Evolutionary conservation across 2,113 vertebrate species (phyloP), one percentile per base, ranked within the genome.

Genomic region (Ailurus styani): DNA sequence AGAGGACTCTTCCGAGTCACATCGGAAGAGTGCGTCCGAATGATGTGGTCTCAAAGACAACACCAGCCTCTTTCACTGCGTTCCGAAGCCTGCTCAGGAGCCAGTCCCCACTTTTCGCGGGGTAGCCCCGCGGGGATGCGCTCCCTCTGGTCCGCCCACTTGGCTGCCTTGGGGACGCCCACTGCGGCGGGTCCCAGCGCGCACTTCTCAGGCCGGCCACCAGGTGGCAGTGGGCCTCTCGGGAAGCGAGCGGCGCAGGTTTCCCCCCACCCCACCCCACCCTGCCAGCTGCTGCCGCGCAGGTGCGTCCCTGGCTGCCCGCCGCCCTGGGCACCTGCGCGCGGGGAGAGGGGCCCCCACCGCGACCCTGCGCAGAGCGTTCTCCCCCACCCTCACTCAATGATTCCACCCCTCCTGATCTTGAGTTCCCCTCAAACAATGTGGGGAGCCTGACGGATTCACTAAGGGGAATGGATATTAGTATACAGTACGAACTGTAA

Each of bases 221-320:
- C 31, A 90, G 86, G 45, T 92, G 89, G 86, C 70, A 93, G 34
- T 62, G n/a, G 40, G 27, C 70, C 72, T 83, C 70, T 54, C 62
- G 17, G n/a, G 87, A 90, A 84, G 57, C 40, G 70, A 45, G 72
- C 52, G 3, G 52, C 52, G 31, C 12, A 3, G 66, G 29, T 45
- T 14, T 3, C 17, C 15, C 6, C 1, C 20, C n/a, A n/a, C n/a
- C n/a, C n/a, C n/a, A n/a, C n/a, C n/a, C 6, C 17, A 55, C 23
- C 66, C 15, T n/a, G 14, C 23, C 27, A 23, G 50, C 50, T 11
- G 86, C 50, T 11, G 15, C 2, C 7, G 25, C n/a, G 17, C 34
- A 64, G 37, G 45, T 42, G 27, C 37, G 0, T 20, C 14, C 57
- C 52, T 10, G 2, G 70, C 50, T 20, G 47, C 83, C 7, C 0